Evolutionary conservation across 2,888 invertebrate genomes (phyloP), one percentile per base, ranked within the genome.

Genomic region (Noctuana brunneofusca): DNA sequence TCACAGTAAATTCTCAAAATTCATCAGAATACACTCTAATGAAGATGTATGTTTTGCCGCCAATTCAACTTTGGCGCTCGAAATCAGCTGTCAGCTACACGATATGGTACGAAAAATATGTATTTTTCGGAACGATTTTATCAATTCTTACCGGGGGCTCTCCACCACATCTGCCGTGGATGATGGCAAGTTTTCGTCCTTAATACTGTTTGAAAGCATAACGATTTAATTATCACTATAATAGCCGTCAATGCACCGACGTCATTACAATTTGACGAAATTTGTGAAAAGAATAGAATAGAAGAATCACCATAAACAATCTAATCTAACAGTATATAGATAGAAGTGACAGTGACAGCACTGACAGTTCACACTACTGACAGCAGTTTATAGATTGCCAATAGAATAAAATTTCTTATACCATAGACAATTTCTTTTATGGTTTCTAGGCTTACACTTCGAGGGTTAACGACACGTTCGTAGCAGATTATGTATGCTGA

Each of bases 1-100:
- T 14, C 52, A 38, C 46, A 52, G 66, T 64, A 63, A 53, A 63
- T 64, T 69, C 46, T 59, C 52, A 69, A 50, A 52, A 54, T 60
- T 59, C 14, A 48, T 22, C 3, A 4, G 49, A 64, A 62, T 58
- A 63, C 8, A 41, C 35, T 30, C 35, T 59, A 58, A 59, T 57
- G 46, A 54, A 50, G 54, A 65, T 65, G 72, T 68, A 72, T 63
- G 66, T 66, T 81, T 87, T 89, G 76, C 80, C 87, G 87, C 87
- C 86, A 78, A 63, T 89, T 89, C 78, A 72, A 87, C 84, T 89
- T 89, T 90, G 81, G 83, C 89, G 90, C 89, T 76, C 53, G 66
- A 74, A 83, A 90, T 89, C 89, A 90, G 89, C 90, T 91, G 90
- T 89, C 90, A 75, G 68, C 68, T 73, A 75, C 71, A 16, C n/a